Base-by-base conservation (phyloP, 2,113 vertebrate species). In the Zapornia atra region DNA sequence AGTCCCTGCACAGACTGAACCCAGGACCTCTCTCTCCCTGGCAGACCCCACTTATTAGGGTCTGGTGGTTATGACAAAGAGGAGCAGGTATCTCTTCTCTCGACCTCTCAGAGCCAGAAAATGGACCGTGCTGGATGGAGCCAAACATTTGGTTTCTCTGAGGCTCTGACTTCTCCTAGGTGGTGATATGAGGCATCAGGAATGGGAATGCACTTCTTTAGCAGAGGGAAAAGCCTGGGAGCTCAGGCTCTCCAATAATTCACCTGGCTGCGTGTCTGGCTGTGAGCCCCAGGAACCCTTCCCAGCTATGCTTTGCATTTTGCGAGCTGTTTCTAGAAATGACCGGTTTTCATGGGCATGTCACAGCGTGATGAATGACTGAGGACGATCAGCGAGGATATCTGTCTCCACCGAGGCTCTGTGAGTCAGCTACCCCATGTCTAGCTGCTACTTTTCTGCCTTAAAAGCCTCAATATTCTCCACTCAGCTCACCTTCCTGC, bases 401-500 rank as follows among this genome's bases (percentile, higher is more conserved):
- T 94, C 94, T 96, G 94, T 88, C 96, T 96, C 96, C 96, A 90
- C 8, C 3, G 5, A 79, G 88, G 72, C 95, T 61, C 69, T 70
- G 72, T 34, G 82, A 94, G 92, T 79, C 94, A 90, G 88, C 91
- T 88, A 69, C 44, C 70, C 86, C 71, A 3, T 70, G 82, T 95
- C 95, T 91, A 66, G 75, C 89, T 78, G 72, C 64, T 95, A 11
- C 72, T 48, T 64, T 82, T 86, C n/a, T 78, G 86, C 51, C 26
- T 91, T 90, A 93, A 95, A 94, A 83, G 79, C 95, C 69, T 96
- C 61, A 34, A 88, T 87, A 93, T 78, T 95, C 84, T 72, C 66
- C 72, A 83, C 92, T 88, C 89, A 61, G 69, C 56, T 77, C 86
- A 94, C 87, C 71, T 96, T 92, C 77, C 77, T 94, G 90, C 72